Conservation (phyloP, 2,797 vertebrate genomes). For the Neoniphon sammara region DNA sequence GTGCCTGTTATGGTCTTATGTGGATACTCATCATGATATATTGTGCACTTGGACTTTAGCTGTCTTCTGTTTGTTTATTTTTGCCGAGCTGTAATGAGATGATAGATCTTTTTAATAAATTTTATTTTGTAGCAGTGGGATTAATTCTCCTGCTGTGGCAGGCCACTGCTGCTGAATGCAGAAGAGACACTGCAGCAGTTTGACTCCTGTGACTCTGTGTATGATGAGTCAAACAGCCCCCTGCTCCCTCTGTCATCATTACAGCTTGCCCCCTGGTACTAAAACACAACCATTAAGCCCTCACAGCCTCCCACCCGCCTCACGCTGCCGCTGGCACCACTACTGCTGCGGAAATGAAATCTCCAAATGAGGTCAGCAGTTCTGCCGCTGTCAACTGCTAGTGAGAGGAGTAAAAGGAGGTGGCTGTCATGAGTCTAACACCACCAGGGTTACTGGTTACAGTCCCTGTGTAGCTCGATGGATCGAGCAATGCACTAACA, state of each 20-base stretch:
- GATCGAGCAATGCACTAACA: not conserved
- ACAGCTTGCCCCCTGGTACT: not conserved
- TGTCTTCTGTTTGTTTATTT: not conserved
- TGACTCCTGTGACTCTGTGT: constrained; percentile 18
- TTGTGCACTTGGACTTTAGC: not conserved
- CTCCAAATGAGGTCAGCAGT: constrained; percentile 35
- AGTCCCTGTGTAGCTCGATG: constrained; percentile 15
- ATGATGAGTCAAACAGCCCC: constrained; percentile 14
- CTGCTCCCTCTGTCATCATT: constrained; percentile 26
- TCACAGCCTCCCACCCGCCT: not conserved
- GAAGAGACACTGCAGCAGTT: constrained; percentile 13
- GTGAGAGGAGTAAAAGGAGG: constrained; percentile 32
- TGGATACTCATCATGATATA: not conserved
- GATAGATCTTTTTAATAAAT: constrained; percentile 11
- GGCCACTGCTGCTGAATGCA: constrained; percentile 14
- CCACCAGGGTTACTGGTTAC: constrained; percentile 19
- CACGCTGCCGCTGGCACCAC: not conserved
- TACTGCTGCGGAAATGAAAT: constrained; percentile 37
- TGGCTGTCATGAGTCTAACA: constrained; percentile 23
- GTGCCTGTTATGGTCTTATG: constrained; percentile 18
- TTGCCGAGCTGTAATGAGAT: constrained; percentile 10
- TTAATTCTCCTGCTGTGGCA: constrained; percentile 25
- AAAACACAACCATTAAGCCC: constrained; percentile 32
- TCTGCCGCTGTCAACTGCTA: constrained; percentile 36
- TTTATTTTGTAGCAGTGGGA: constrained; percentile 18